These are phyloP conservation scores for Varanus salvator DNA, from an alignment of 2,113 vertebrate species.

Conservation along the genomic window DNA sequence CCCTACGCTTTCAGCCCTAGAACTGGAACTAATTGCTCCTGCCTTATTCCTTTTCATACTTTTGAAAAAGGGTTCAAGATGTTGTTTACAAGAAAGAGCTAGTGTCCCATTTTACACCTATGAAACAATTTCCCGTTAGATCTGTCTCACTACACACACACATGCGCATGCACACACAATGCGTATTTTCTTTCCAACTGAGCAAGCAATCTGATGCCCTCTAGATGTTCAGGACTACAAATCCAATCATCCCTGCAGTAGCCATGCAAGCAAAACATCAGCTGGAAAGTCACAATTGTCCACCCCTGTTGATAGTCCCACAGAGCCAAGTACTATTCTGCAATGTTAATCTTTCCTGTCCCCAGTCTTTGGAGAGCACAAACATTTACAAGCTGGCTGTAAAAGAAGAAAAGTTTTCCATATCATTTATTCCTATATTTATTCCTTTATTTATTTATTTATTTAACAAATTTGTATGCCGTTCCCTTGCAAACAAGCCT, in stretches of 20 bases:
- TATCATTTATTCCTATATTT: neutral
- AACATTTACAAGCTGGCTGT: neutral
- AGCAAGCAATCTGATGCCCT: too few species aligned
- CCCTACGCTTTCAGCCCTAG: neutral
- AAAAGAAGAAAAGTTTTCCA: neutral
- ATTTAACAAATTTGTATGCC: too few species aligned
- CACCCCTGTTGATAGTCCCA: neutral
- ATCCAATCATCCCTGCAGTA: neutral
- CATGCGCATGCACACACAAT: too few species aligned
- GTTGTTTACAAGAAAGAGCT: constrained; percentile 1
- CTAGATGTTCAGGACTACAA: neutral
- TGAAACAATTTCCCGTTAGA: too few species aligned
- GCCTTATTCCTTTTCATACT: constrained; percentile 16
- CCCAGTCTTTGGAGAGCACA: too few species aligned
- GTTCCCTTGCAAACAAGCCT: too few species aligned
- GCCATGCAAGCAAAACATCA: neutral
- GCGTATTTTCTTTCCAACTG: too few species aligned
- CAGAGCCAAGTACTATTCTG: neutral
- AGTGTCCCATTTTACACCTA: neutral
- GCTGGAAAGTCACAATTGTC: neutral
- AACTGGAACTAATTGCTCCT: constrained; percentile 5
- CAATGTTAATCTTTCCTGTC: neutral
- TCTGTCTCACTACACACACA: too few species aligned
- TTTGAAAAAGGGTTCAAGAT: neutral
- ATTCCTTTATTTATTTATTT: too few species aligned